Percentiles rank a stretch among this genome's conserved stretches.
Evolutionary conservation across 2,888 invertebrate species (phyloP).

Genomic region (Andrena bucephala): DNA sequence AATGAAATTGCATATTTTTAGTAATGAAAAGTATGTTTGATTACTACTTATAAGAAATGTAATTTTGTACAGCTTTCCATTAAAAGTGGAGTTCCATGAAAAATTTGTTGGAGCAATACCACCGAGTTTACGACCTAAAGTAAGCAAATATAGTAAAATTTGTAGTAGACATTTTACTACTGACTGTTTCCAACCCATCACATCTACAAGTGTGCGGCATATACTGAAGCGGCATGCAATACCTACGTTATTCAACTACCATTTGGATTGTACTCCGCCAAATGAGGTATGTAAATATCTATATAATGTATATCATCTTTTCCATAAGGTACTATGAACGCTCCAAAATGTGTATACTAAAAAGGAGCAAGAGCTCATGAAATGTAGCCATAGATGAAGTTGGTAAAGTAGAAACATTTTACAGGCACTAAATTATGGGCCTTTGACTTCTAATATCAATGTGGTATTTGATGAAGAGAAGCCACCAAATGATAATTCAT

Average conservation of each 20-base stretch:
- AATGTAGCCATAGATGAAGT: no score
- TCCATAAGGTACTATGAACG: no score
- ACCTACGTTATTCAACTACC: neutral
- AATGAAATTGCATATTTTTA: neutral
- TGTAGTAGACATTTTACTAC: slow-evolving; percentile 6
- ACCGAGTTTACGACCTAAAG: neutral
- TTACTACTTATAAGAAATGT: neutral
- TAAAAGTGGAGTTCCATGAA: neutral
- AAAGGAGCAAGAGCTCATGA: no score
- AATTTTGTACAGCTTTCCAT: neutral
- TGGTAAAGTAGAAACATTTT: neutral
- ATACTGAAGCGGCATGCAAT: neutral
- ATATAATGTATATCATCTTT: neutral
- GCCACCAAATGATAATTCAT: neutral
- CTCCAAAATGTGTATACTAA: neutral
- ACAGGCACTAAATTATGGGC: neutral
- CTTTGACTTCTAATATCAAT: neutral
- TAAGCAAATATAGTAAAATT: neutral
- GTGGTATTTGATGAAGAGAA: neutral
- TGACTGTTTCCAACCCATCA: neutral
- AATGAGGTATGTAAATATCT: neutral
- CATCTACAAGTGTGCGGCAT: neutral
- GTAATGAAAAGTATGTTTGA: neutral
- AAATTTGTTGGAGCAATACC: slow-evolving; percentile 7
- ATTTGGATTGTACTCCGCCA: neutral